Percentiles rank a stretch among this genome's conserved stretches.
Evolutionary conservation across 2,113 vertebrate species (phyloP).

Genomic region (Ammodytes dubius): DNA sequence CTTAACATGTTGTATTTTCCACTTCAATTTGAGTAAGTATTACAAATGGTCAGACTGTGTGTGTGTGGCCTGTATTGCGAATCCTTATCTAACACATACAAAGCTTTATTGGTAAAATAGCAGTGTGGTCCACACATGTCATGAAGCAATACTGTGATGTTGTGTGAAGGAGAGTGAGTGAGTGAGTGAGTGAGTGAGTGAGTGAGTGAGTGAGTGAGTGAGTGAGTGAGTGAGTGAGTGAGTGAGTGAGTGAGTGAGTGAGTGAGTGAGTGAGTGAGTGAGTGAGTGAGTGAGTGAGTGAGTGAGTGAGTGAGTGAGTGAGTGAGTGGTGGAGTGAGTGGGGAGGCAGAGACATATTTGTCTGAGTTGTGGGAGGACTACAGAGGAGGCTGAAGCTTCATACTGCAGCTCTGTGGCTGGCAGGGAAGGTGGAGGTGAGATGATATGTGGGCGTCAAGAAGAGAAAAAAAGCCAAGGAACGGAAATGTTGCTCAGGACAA

Average conservation of each 20-base stretch:
- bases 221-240: conserved; percentile 53
- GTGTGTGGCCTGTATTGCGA: neutral
- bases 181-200: no score
- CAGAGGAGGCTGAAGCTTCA: conserved; percentile 68
- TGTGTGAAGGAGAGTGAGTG: no score
- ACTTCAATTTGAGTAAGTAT: neutral
- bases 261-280: no score
- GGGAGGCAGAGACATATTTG: conserved; percentile 67
- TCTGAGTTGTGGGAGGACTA: conserved; percentile 74
- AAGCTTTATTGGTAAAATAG: neutral
- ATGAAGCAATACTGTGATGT: no score
- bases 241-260: neutral
- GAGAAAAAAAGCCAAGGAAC: conserved; percentile 45
- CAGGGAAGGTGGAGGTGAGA: conserved; percentile 68
- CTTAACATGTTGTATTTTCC: neutral
- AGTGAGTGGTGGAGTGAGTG: conserved; percentile 60
- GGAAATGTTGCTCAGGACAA: conserved; percentile 30
- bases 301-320: conserved; percentile 44
- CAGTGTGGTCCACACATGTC: neutral
- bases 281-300: neutral
- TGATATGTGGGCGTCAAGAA: conserved; percentile 63
- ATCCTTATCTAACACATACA: neutral
- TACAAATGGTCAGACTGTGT: neutral
- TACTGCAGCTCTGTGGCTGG: conserved; percentile 61
- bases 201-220: conserved; percentile 12